These are phyloP conservation scores for Dendrolimus pini DNA, from an alignment of 2,888 invertebrate species.

Conservation along the genomic window DNA sequence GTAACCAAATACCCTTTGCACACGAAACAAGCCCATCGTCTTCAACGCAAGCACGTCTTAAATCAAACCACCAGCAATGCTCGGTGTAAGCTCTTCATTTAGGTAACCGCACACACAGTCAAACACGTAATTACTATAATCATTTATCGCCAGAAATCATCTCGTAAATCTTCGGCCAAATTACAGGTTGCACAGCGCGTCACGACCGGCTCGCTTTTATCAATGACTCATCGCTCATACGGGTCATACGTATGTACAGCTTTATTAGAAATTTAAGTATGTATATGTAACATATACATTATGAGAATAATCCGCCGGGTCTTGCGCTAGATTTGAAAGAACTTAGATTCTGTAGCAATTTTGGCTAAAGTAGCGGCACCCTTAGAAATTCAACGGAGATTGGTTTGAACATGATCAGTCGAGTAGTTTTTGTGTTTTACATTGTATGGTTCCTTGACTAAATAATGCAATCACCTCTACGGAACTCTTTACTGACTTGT, in stretches of 20 bases:
- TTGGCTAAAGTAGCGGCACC: too few species aligned
- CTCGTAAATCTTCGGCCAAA: constrained; percentile 60
- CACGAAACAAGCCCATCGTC: neutral
- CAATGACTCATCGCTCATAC: constrained; percentile 40
- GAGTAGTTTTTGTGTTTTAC: too few species aligned
- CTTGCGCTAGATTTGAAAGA: too few species aligned
- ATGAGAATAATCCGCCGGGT: too few species aligned
- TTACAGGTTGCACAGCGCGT: constrained; percentile 54
- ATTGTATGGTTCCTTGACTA: too few species aligned
- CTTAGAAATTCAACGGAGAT: too few species aligned
- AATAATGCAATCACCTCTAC: too few species aligned
- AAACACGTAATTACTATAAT: constrained; percentile 51
- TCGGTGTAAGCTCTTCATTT: constrained; percentile 48
- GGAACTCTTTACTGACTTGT: too few species aligned
- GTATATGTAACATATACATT: too few species aligned
- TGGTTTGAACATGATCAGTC: too few species aligned
- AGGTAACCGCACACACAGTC: constrained; percentile 41
- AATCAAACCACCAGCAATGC: constrained; percentile 25
- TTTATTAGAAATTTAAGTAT: neutral
- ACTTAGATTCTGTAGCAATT: too few species aligned
- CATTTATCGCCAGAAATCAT: constrained; percentile 45
- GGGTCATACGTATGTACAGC: neutral
- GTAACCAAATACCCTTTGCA: neutral
- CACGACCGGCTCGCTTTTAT: constrained; percentile 44
- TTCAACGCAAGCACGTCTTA: constrained; percentile 18